A percentile compares a stretch with the other conserved stretches of the same genome.
phyloP scores from a whole-genome alignment of 2,113 vertebrate species.

The Boleophthalmus pectinirostris region DNA sequence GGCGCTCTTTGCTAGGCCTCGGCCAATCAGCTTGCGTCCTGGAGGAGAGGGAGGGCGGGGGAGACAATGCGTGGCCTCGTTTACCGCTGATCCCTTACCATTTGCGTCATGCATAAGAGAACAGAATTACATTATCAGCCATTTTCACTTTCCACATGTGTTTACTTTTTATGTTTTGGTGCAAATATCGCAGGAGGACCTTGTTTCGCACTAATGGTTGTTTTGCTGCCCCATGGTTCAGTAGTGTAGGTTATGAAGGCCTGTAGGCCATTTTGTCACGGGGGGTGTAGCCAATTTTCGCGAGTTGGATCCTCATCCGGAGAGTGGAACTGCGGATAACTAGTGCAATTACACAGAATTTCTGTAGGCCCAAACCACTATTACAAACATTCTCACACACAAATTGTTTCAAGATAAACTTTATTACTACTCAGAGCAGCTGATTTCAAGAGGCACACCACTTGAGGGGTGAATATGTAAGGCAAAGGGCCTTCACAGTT shows the following conservation, averaged over 20 bases:
- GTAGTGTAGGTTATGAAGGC: conserved; percentile 54
- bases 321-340: no score
- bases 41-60: conserved; percentile 77
- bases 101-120: conserved; percentile 80
- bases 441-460: conserved; percentile 67
- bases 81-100: conserved; percentile 76
- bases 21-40: conserved; percentile 84
- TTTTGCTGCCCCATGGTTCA: conserved; percentile 16
- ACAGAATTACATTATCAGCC: conserved; percentile 54
- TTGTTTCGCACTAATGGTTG: not conserved
- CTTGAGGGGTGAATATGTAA: conserved; percentile 67
- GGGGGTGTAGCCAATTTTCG: conserved; percentile 41
- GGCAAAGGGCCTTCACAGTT: conserved; percentile 68
- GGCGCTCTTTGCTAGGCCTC: conserved; percentile 83
- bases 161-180: not conserved
- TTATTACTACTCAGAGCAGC: conserved; percentile 61
- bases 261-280: conserved; percentile 74
- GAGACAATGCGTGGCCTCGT: conserved; percentile 82
- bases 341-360: not conserved
- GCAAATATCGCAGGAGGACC: not conserved
- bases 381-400: not conserved
- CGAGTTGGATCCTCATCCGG: not conserved
- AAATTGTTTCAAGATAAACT: conserved; percentile 40
- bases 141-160: conserved; percentile 12
- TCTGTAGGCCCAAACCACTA: not conserved